A percentile compares a stretch with the other conserved stretches of the same genome.
Evolutionary conservation across 2,797 vertebrate species (phyloP).

Genomic region (Ataeniobius toweri): DNA sequence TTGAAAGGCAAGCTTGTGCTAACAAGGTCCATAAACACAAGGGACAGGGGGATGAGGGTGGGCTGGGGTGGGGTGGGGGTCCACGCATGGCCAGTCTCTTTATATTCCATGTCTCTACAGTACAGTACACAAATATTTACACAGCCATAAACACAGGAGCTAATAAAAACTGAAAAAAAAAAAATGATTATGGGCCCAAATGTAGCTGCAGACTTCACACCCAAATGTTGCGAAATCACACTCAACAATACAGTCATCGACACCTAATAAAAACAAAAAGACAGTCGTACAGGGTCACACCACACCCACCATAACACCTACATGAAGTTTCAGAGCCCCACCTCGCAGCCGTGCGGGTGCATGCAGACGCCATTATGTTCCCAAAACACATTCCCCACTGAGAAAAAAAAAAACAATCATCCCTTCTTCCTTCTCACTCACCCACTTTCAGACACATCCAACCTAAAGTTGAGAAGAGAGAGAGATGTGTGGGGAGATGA

Average conservation of each 20-base stretch:
- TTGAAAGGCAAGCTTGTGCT: conserved; percentile 92
- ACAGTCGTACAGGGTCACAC: conserved; percentile 46
- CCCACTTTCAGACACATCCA: conserved; percentile 65
- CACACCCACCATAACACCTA: conserved; percentile 57
- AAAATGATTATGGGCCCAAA: conserved; percentile 37
- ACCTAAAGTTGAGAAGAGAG: conserved; percentile 83
- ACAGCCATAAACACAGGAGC: conserved; percentile 18
- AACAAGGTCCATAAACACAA: conserved; percentile 86
- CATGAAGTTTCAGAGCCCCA: conserved; percentile 46
- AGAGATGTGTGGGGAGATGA: conserved; percentile 80
- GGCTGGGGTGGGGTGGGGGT: conserved; percentile 12
- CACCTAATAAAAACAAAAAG: conserved; percentile 44
- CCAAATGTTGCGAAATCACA: conserved; percentile 50
- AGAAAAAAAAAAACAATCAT: conserved; percentile 63
- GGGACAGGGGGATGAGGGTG: conserved; percentile 30
- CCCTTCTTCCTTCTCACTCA: conserved; percentile 41
- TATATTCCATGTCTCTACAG: conserved; percentile 74
- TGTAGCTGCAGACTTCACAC: conserved; percentile 48
- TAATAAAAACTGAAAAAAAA: conserved; percentile 18
- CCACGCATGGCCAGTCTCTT: conserved; percentile 87
- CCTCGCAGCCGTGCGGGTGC: conserved; percentile 48
- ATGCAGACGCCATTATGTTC: conserved; percentile 51
- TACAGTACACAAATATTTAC: conserved; percentile 25
- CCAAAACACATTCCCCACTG: conserved; percentile 48
- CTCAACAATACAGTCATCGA: conserved; percentile 58